Base-by-base conservation (phyloP, 2,888 invertebrate genomes). In the Brassicogethes aeneus region DNA sequence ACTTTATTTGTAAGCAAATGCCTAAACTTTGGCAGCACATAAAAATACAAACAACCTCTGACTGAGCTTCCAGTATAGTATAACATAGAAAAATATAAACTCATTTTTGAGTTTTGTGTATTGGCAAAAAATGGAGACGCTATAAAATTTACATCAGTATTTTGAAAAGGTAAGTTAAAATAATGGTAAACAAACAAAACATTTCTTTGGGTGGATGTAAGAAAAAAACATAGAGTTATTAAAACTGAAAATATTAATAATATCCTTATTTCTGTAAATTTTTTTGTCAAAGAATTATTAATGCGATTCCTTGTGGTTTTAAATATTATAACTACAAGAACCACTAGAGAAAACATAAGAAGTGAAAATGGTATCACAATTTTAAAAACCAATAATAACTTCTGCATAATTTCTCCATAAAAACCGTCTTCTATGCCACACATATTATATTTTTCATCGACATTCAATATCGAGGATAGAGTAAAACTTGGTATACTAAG, bases 401-500 rank as follows among this genome's bases (percentile, higher is more conserved):
- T 49, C 47, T 66, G 62, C 36, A 64, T 46, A 32, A 63, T 44
- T 36, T 57, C 52, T 3, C 69, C 69, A 53, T 75, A 73, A 52
- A 68, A 69, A 16, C 70, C 66, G 50, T 77, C 75, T 16, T 73
- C 60, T 46, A 75, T 65, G 12, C 73, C 71, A 55, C 79, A 79
- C 17, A 73, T 51, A 10, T 68, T 62, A 10, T 23, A 23, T 8
- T 66, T 64, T 34, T 63, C 57, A 40, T 70, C 68, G 3, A 67
- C 54, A 43, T 65, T 62, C 59, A 34, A 43, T 2, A 70, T 70
- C 3, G 73, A 70, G 3, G 77, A 72, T 46, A 77, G 61, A 16
- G 70, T 68, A 57, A 74, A 76, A 51, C 75, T 74, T 7, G 79
- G 79, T 36, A 79, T 69, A 57, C 79, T 76, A 23, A 78, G 59